Conservation (phyloP, 1,140 invertebrate species). For the Heliconius melpomene region DNA sequence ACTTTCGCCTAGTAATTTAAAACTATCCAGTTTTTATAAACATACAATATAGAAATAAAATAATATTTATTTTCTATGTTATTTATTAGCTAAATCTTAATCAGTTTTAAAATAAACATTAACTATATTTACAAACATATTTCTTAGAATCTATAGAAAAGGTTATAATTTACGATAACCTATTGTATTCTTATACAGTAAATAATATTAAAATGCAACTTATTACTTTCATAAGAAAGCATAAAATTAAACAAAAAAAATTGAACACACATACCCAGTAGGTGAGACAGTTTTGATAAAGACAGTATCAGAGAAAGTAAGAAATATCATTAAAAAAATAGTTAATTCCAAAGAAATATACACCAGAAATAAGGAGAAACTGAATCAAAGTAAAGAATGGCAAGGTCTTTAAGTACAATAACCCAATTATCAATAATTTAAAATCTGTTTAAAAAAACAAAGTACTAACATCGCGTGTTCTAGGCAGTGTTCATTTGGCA, state of each 20-base stretch:
- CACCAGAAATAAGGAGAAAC: neutral
- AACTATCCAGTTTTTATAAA: too few relatives aligned
- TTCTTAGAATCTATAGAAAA: slow-evolving; percentile 1
- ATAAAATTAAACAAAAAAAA: slow-evolving; percentile 3
- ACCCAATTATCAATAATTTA: slow-evolving; percentile 40
- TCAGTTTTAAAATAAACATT: neutral
- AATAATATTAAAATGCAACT: neutral
- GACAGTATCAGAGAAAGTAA: neutral
- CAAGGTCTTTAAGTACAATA: slow-evolving; percentile 32
- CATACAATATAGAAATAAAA: neutral
- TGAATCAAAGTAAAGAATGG: neutral
- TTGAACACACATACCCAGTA: slow-evolving; percentile 22
- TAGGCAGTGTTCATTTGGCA: slow-evolving; percentile 65
- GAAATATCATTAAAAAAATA: neutral
- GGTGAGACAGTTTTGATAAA: slow-evolving; percentile 2
- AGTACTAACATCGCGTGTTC: slow-evolving; percentile 72
- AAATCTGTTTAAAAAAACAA: slow-evolving; percentile 35
- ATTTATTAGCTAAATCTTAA: neutral
- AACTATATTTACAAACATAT: slow-evolving; percentile 24
- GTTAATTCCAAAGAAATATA: neutral
- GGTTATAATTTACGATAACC: slow-evolving; percentile 21
- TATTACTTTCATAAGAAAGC: slow-evolving; percentile 9
- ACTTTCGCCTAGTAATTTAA: too few relatives aligned
- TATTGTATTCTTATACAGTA: neutral
- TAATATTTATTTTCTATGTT: neutral